Evolutionary conservation across 64 coral and sea anemone species (phyloP), one percentile per base, ranked within the genome.

Genomic region (Astreopora myriophthalma): DNA sequence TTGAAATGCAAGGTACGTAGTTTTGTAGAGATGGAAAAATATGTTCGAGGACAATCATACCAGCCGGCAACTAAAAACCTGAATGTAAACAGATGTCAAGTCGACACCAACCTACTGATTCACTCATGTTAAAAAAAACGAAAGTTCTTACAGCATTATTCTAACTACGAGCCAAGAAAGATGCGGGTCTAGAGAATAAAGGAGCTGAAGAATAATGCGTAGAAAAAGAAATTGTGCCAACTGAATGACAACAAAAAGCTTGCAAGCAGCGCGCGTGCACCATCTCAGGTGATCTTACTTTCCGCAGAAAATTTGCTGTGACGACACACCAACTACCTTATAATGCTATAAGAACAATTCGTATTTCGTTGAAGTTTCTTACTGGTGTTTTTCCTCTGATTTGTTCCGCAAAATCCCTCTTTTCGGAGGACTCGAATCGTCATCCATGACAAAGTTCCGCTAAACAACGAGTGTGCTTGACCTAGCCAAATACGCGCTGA

Each of bases 381-480:
- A 92, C 89, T 92, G 89, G 89, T 92, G 89, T 75, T 92, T 92
- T 34, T 92, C 89, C 29, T 92, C 78, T 5, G 89, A 79, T 65
- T 72, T 92, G 79, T 92, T 65, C 71, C 81, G 63, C 19, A 92
- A 26, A 79, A 92, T 92, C 16, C 89, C 89, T 85, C 80, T 52
- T 75, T 72, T 72, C 22, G 34, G 80, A 31, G 73, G 78, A 23
- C 13, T 28, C n/a, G 80, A 6, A 29, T 85, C 80, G 1, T 51
- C 89, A 8, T 83, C 79, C 79, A 83, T 83, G 34, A 22, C 27
- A 10, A 38, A 61, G 14, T 33, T 80, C 26, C 25, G 49, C 49
- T 35, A 31, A 77, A 62, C 16, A 32, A 1, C 34, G 14, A 80
- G 23, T 83, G 1, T 27, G 20, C 16, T 55, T 10, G 17, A 40